Base-by-base conservation (phyloP, 2,113 vertebrate genomes). In the Protobothrops flavoviridis region DNA sequence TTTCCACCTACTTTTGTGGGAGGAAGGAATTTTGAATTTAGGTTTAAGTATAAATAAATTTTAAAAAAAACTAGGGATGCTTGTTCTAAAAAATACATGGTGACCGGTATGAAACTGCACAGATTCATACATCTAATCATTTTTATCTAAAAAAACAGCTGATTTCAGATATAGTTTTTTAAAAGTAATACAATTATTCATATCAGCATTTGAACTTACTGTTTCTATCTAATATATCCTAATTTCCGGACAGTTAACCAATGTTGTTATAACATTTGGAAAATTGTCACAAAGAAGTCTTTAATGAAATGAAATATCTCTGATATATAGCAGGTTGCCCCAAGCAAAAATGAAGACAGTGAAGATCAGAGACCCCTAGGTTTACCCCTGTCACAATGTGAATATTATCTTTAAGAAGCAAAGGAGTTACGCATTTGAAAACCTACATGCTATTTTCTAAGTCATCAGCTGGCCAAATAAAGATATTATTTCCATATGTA, bases 231-330 rank as follows among this genome's bases (percentile, higher is more conserved):
- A 81, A 81, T 17, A 39, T 15, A 96, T 92, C 92, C 94, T 94
- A 86, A 61, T 90, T 96, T 95, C 90, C 87, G 95, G 86, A 92
- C 91, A 94, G 88, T 92, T 91, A 94, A 95, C 93, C 95, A 74
- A n/a, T 74, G 64, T 17, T 74, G n/a, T 74, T 74, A 74, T 33
- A 74, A 33, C 64, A 74, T 74, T 39, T 5, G 11, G 61, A 26
- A 92, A 95, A 92, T 55, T 57, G 64, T 93, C 89, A 94, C 86
- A 94, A 88, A 74, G 90, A 43, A 94, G 89, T 6, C 88, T 93
- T 97, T 94, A 96, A 96, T 96, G 91, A 96, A 90, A 95, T 92
- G 86, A 91, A 64, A 91, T 95, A 89, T 96, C 15, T 92, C 12
- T 94, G 91, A 95, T 92, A 94, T 39, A 74, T 55, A 91, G 45